Base-by-base conservation (phyloP, 2,888 invertebrate species). In the Lasioglossum morio region DNA sequence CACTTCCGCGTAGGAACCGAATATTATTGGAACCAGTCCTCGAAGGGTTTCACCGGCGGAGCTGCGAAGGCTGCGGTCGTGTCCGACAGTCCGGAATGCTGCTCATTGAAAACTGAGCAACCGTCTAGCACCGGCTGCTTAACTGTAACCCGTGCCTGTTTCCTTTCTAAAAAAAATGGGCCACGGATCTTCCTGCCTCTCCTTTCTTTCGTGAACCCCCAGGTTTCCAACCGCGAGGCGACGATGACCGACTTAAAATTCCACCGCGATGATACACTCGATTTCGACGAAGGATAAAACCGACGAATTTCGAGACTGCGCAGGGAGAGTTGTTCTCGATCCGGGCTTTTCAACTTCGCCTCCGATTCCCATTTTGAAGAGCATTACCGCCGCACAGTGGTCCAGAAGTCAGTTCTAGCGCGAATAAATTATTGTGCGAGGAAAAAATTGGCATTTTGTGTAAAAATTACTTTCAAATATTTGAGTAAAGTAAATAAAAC, bases 91-190 rank as follows among this genome's bases (percentile, higher is more conserved):
- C 81, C 82, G 87, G 90, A 88, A 90, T 91, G 90, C 84, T 74
- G 86, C 86, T 86, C 87, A 82, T 87, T 87, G 90, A 88, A 89
- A 90, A 90, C 90, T 86, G 86, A 90, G 69, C 80, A 77, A 43
- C 37, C 37, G 69, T 40, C 77, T 86, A 80, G 74, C 60, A 72
- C 74, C 66, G 80, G 82, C 83, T 85, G 87, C 90, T 92, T 93
- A 93, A 93, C 93, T 92, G 93, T 93, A 92, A 90, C 90, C 91
- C 89, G 83, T 88, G 87, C 88, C 85, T 91, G 89, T 92, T 92
- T 92, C 92, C 93, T 92, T 93, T 93, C 92, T 91, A 92, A 93
- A 92, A 92, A 89, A 92, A 93, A 93, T 93, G 91, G 92, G 93
- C 92, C 93, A 92, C 89, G 87, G 91, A 90, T 91, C 88, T 90